Conservation (phyloP, 2,113 vertebrate species). For the Megaceryle torquata region DNA sequence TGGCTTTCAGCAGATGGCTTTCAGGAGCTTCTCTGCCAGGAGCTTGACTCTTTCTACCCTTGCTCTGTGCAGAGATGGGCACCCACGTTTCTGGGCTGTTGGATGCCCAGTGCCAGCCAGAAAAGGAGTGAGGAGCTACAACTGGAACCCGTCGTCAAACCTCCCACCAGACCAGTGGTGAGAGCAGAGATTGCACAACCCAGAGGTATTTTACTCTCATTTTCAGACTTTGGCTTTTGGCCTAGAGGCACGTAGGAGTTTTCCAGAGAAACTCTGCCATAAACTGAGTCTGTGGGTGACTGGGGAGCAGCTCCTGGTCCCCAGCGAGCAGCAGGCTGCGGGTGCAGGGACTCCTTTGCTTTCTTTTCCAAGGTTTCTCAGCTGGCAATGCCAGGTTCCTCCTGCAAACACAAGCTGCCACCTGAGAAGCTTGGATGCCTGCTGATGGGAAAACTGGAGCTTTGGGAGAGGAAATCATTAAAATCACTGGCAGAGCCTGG, state of each 20-base stretch:
- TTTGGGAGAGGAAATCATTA: neutral
- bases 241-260: neutral
- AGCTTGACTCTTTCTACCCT: neutral
- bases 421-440: fast-evolving
- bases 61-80: fast-evolving
- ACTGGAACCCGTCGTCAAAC: neutral
- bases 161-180: neutral
- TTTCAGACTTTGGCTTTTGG: neutral
- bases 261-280: neutral
- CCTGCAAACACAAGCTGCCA: neutral
- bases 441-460: neutral
- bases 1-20: neutral
- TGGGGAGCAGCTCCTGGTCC: neutral
- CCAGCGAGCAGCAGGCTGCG: neutral
- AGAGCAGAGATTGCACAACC: neutral
- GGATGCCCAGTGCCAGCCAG: neutral
- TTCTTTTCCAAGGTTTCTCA: neutral
- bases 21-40: fast-evolving
- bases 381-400: neutral
- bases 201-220: neutral
- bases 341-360: neutral
- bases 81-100: neutral
- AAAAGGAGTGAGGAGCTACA: neutral
- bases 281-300: fast-evolving
- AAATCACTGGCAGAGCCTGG: neutral